Base-by-base conservation (phyloP, 2,888 invertebrate genomes). In the Heliconius cydno region DNA sequence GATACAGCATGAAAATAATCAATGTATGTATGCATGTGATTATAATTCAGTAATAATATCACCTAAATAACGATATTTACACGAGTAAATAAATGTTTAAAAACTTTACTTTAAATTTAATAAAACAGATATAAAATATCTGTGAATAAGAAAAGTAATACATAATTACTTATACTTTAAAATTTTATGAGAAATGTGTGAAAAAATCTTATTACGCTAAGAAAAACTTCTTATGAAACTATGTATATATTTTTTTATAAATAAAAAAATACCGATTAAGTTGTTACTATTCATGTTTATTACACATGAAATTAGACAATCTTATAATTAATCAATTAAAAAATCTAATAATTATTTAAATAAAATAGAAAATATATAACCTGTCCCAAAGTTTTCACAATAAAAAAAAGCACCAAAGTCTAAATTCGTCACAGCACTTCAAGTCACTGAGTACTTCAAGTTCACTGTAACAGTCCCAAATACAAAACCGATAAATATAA, bases 391-490 rank as follows among this genome's bases (percentile, higher is more conserved):
- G 28, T 75, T 75, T 65, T 5, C 75, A 66, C 28, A 63, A 28
- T 41, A 60, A 78, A 78, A 38, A 25, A 75, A 25, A 79, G 41
- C 74, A 79, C 79, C 60, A 75, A 79, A 79, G 34, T 46, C 22
- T 19, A n/a, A 74, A 63, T 38, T 72, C 12, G 41, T 70, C 75
- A 79, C 74, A 79, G 75, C 79, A 79, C 67, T 79, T 78, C 46
- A 75, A 79, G 74, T 79, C 79, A 79, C 79, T 46, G 30, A 75
- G 74, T 79, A 75, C 34, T 63, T 60, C 70, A 57, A 75, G 67
- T 57, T 79, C 79, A 79, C 79, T 68, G 73, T 67, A 75, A 79
- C 75, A 75, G 79, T 79, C 75, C 75, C 41, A 75, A 65, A 25
- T 4, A 10, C 22, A 65, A 57, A 34, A 12, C 30, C 4, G 5